Evolutionary conservation across 1,140 invertebrate genomes (phyloP), one percentile per base, ranked within the genome.

Genomic region (Saxidomus purpurata): DNA sequence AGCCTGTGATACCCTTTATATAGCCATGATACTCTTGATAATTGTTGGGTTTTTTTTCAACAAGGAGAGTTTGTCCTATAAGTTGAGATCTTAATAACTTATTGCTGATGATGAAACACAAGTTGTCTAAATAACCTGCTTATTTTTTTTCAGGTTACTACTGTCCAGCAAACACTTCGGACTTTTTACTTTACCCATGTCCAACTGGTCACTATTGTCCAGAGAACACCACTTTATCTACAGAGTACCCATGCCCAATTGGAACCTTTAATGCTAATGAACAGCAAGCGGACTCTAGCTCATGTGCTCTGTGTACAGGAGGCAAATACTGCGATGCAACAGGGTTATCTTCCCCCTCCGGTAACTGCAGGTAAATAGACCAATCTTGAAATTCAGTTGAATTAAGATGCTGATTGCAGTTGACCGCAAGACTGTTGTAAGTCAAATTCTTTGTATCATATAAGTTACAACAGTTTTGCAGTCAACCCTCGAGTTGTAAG

Each of bases 161-260:
- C 80, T 95, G 95, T 63, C 87, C 90, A 9, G 88, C 86, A n/a
- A 94, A 94, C 85, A 93, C 95, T 4, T 93, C 94, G 0, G 91
- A 94, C 76, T 95, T 90, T 89, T 63, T 83, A 0, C 91, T 93
- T 89, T 94, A 93, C 31, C 91, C 92, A 9, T 95, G 95, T 90
- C 94, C 93, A 69, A 59, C 63, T 15, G 95, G 95, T 47, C 85
- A 94, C 79, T 95, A 95, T 91, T 95, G 95, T 89, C 94, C 94
- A 15, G 79, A 71, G 0, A 91, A 91, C 40, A 95, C 95, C 3
- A 90, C 89, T 31, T 85, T 82, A 25, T 59, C 89, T 13, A 86
- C 91, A 84, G 84, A 94, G 55, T 92, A 90, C 77, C 93, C 93
- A 0, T 95, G 95, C 67, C 34, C 85, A 1, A 87, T 86, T 28